Evolutionary conservation across 1,140 invertebrate genomes (phyloP).

Genomic region (Leptinotarsa lineolata): DNA sequence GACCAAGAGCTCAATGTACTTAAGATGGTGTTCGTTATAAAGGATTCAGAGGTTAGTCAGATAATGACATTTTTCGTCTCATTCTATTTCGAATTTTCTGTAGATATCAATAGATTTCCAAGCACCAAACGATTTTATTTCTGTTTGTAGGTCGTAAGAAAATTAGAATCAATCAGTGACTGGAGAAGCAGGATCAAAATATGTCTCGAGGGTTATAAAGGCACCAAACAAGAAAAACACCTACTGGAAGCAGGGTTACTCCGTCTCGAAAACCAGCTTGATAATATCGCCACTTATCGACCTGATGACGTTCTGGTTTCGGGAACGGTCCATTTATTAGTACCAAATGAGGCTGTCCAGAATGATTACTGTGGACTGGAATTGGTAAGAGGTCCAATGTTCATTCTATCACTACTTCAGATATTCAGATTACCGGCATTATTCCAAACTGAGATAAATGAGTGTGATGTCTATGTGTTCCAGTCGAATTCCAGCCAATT

Average conservation of each 20-base stretch:
- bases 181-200: slow-evolving; percentile 41
- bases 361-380: slow-evolving; percentile 51
- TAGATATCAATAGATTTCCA: neutral
- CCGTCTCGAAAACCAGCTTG: slow-evolving; percentile 38
- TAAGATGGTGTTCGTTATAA: slow-evolving; percentile 46
- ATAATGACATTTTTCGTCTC: too few species aligned
- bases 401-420: too few species aligned
- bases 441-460: too few species aligned
- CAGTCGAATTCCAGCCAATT: too few species aligned
- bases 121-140: neutral
- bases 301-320: slow-evolving; percentile 40
- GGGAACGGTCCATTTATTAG: slow-evolving; percentile 45
- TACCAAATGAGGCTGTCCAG: slow-evolving; percentile 49
- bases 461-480: too few species aligned
- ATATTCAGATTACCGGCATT: too few species aligned
- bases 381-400: slow-evolving; percentile 37
- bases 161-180: slow-evolving; percentile 28
- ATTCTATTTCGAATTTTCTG: too few species aligned
- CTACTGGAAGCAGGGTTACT: slow-evolving; percentile 39
- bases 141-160: slow-evolving; percentile 39
- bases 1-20: slow-evolving; percentile 47
- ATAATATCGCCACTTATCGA: slow-evolving; percentile 38
- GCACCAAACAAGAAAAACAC: slow-evolving; percentile 33
- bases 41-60: slow-evolving; percentile 44
- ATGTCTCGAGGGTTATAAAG: slow-evolving; percentile 39